These are phyloP conservation scores for Neotoma lepida DNA, from an alignment of 2,113 vertebrate genomes.

Conservation along the genomic window DNA sequence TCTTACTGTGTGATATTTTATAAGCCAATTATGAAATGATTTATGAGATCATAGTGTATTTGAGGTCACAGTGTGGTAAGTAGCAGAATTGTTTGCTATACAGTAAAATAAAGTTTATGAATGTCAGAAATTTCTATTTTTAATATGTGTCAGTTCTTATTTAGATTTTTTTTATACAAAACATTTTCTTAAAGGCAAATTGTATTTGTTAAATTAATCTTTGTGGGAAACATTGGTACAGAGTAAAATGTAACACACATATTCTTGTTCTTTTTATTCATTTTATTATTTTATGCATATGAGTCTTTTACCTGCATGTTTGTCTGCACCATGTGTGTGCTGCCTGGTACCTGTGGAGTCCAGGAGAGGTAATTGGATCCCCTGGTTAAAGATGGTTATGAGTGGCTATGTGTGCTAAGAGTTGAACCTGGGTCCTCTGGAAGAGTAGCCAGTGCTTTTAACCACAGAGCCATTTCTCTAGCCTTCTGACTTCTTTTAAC, in stretches of 20 bases:
- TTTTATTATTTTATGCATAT: neutral
- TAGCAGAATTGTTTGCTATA: constrained; percentile 52
- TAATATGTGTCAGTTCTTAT: constrained; percentile 52
- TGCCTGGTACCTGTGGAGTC: neutral
- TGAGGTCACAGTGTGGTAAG: constrained; percentile 16
- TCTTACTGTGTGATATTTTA: constrained; percentile 57
- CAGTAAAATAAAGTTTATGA: constrained; percentile 47
- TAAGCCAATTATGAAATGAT: constrained; percentile 18
- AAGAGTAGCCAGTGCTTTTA: neutral
- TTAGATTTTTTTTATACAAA: neutral
- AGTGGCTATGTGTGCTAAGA: neutral
- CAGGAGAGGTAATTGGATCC: neutral
- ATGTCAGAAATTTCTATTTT: constrained; percentile 12
- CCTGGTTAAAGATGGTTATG: neutral
- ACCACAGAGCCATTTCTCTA: neutral
- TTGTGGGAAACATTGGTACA: constrained; percentile 10
- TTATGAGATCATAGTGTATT: constrained; percentile 2
- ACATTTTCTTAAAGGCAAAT: constrained; percentile 41
- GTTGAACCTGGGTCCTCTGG: neutral
- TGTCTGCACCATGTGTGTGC: neutral
- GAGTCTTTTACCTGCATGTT: neutral
- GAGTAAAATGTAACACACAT: constrained; percentile 32
- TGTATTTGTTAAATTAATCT: constrained; percentile 49
- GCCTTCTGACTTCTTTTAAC: constrained; percentile 31
- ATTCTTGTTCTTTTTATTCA: neutral